Evolutionary conservation across 2,113 vertebrate species (phyloP), one percentile per base, ranked within the genome.

Genomic region (Pycnonotus jocosus): DNA sequence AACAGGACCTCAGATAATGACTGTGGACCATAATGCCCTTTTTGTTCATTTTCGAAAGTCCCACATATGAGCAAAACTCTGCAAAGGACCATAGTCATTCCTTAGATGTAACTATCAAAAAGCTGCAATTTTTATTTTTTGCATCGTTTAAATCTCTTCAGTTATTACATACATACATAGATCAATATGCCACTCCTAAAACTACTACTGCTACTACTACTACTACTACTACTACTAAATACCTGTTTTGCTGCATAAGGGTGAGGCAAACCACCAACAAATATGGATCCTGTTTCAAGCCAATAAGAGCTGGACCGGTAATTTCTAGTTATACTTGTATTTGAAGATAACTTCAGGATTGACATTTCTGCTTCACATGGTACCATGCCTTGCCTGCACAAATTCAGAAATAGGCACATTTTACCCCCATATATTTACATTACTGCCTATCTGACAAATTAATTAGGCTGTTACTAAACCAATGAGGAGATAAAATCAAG

Each of bases 311-410:
- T 96, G 51, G 97, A 86, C 96, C 90, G 84, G 44, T 94, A 96
- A 95, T 96, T 97, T 77, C 93, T 96, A 33, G 91, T 50, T 37
- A 44, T 24, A 10, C 93, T 98, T 92, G 72, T 92, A 91, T 97
- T 92, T 83, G 61, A 76, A 53, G 88, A 66, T 80, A 94, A 90
- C 35, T 96, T 97, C 81, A 95, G 87, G 64, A 99, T 5, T 4
- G 96, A 97, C 50, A 99, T 71, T 83, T 98, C 97, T 65, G 98
- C 98, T 87, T 98, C 97, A 93, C 98, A 98, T 4, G 98, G 98
- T 71, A 94, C 87, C 89, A 98, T 72, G 58, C 92, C 51, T 95
- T 99, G 98, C 94, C 99, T 99, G 90, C 22, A 91, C 58, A 77
- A 84, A 95, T 91, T 93, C 82, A 95, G 33, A 92, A 93, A 95